Evolutionary conservation across 2,888 invertebrate genomes (phyloP).

Genomic region (Seira musarum): DNA sequence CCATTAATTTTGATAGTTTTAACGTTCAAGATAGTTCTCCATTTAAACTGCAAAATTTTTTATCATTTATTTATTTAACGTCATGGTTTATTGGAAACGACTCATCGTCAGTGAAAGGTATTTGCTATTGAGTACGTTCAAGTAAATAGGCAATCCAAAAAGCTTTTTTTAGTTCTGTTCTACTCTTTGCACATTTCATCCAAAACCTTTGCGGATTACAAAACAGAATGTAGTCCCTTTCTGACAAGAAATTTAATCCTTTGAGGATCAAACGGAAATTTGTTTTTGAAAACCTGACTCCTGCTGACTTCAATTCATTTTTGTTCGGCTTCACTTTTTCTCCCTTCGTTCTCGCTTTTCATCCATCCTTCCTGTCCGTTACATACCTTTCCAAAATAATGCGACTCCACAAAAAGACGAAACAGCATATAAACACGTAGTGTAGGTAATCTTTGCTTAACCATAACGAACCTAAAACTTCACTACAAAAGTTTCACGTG

Average conservation of each 20-base stretch:
- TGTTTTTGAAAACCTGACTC: constrained; percentile 67
- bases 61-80: too few relatives aligned
- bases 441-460: background rate
- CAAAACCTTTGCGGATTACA: constrained; percentile 50
- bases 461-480: background rate
- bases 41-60: too few relatives aligned
- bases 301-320: constrained; percentile 57
- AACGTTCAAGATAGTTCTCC: too few relatives aligned
- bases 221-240: constrained; percentile 48
- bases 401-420: background rate
- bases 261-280: constrained; percentile 66
- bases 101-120: background rate
- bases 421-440: background rate
- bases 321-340: constrained; percentile 32
- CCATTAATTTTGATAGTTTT: too few relatives aligned
- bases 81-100: background rate
- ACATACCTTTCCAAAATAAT: background rate
- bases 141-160: background rate
- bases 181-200: constrained; percentile 14
- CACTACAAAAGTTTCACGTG: background rate
- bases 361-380: constrained; percentile 12
- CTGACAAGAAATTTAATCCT: constrained; percentile 65
- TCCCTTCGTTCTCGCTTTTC: constrained; percentile 3
- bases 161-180: background rate
- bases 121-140: background rate